These are phyloP conservation scores for Camponotus vicinus DNA, from an alignment of 1,140 invertebrate species.

Conservation along the genomic window DNA sequence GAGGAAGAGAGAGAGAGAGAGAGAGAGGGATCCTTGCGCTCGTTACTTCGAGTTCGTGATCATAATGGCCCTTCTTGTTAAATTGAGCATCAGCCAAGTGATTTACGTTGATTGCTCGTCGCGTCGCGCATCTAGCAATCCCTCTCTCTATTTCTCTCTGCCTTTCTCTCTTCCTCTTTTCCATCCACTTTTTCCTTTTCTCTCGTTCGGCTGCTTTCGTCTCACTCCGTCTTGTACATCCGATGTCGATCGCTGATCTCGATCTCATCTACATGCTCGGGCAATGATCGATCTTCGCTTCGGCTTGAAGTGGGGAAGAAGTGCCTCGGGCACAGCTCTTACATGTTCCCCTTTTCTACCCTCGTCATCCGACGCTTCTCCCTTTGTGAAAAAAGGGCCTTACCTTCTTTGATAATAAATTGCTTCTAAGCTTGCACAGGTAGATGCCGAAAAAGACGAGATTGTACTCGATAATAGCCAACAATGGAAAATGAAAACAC, in stretches of 20 bases:
- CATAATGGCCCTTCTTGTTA: slow-evolving; percentile 86
- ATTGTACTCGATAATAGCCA: background rate
- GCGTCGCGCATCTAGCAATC: slow-evolving; percentile 73
- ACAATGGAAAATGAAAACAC: background rate
- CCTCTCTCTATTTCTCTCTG: background rate
- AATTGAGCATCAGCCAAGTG: slow-evolving; percentile 86
- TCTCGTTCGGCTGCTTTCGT: slow-evolving; percentile 20
- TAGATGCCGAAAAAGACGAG: background rate
- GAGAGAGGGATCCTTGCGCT: slow-evolving; percentile 59
- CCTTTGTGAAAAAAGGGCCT: slow-evolving; percentile 41
- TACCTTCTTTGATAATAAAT: slow-evolving; percentile 39
- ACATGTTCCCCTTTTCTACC: slow-evolving; percentile 11
- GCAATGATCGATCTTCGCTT: slow-evolving; percentile 58
- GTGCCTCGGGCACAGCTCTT: background rate
- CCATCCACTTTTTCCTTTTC: background rate
- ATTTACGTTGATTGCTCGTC: slow-evolving; percentile 86
- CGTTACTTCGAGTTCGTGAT: slow-evolving; percentile 81
- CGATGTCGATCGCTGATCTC: slow-evolving; percentile 63
- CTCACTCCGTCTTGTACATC: slow-evolving; percentile 24
- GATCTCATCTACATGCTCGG: slow-evolving; percentile 57
- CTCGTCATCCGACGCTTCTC: slow-evolving; percentile 42
- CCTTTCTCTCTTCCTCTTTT: background rate
- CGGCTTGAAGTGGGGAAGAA: slow-evolving; percentile 1
- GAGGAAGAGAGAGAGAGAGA: slow-evolving; percentile 24
- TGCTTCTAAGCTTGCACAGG: slow-evolving; percentile 37